These are phyloP conservation scores for Cryptoprocta ferox DNA, from an alignment of 2,797 vertebrate species.

Conservation along the genomic window DNA sequence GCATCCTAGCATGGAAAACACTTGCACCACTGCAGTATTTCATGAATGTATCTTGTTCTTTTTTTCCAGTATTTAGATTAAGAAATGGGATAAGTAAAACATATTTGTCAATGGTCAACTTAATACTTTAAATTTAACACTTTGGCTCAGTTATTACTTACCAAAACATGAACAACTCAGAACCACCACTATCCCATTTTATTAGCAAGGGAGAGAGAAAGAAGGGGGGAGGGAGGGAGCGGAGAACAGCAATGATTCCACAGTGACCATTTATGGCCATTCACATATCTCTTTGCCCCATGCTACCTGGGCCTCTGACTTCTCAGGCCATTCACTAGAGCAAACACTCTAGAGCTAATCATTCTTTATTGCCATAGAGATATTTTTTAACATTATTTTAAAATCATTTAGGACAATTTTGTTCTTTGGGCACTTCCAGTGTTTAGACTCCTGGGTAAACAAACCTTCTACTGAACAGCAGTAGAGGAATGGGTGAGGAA, in stretches of 20 bases:
- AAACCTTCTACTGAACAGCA: neutral
- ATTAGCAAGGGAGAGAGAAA: neutral
- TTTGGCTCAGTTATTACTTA: neutral
- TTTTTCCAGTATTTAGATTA: neutral
- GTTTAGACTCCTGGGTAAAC: conserved; percentile 27
- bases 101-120: conserved; percentile 26
- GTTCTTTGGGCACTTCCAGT: neutral
- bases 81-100: neutral
- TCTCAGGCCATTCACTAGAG: neutral
- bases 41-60: neutral
- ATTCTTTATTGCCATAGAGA: neutral
- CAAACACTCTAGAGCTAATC: neutral
- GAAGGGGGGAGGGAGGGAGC: too few relatives aligned
- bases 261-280: neutral
- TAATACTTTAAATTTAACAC: neutral
- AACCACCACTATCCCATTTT: neutral
- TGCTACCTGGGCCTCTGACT: neutral
- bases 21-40: neutral
- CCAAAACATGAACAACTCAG: neutral
- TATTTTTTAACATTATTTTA: conserved; percentile 15
- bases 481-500: neutral
- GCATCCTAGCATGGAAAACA: neutral
- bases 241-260: neutral
- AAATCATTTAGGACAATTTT: conserved; percentile 33
- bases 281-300: neutral